Conservation (phyloP, 2,797 vertebrate species). For the Myiotriccus ornatus region DNA sequence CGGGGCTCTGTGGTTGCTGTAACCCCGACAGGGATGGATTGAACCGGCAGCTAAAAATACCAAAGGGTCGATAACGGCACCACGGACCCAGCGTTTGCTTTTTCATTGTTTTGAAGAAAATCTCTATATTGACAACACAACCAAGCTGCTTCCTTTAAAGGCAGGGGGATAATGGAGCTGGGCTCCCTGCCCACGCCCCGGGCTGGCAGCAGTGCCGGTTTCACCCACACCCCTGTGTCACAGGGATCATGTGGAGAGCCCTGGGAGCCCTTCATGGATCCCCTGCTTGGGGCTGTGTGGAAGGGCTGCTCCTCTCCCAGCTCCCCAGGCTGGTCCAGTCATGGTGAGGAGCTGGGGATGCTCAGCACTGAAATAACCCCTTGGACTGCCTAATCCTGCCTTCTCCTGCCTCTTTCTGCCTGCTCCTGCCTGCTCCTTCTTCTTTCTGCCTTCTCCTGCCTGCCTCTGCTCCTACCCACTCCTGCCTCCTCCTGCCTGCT, state of each 20-base stretch:
- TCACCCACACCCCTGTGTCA: rapidly evolving
- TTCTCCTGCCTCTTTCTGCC: not conserved
- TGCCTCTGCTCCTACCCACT: not conserved
- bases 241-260: not conserved
- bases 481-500: not conserved
- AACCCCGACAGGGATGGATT: not conserved
- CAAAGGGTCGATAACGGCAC: not conserved
- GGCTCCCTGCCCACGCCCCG: not conserved
- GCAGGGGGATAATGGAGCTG: not conserved
- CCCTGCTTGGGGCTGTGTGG: not conserved
- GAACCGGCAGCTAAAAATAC: constrained; percentile 70
- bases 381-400: not conserved
- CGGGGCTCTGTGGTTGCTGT: not conserved
- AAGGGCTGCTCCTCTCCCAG: not conserved
- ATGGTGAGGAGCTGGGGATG: not conserved
- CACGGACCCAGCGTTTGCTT: not conserved
- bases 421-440: not conserved
- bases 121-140: constrained; percentile 34
- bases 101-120: not conserved
- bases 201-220: rapidly evolving
- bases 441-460: not conserved
- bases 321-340: not conserved
- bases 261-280: not conserved
- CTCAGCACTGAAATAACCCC: not conserved
- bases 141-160: constrained; percentile 33